phyloP scores from a whole-genome alignment of 2,888 invertebrate species.

The Leptothorax acervorum region DNA sequence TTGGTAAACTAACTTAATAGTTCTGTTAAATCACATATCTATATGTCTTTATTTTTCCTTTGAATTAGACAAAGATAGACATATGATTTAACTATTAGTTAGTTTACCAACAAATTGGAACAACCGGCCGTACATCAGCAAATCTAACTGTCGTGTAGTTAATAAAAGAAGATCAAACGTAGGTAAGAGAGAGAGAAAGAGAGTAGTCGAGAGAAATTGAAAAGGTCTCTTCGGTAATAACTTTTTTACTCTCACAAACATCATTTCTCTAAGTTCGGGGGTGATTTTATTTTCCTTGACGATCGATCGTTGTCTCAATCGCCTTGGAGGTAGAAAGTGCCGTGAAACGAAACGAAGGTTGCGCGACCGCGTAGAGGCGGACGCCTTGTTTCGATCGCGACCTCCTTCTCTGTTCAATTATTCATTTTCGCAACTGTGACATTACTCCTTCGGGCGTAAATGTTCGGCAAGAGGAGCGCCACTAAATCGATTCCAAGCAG shows the following conservation, averaged over 20 bases:
- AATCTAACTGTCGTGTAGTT: slow-evolving; percentile 14
- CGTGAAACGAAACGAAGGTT: slow-evolving; percentile 71
- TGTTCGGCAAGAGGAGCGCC: slow-evolving; percentile 37
- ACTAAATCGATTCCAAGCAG: slow-evolving; percentile 25
- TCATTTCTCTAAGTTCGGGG: neutral
- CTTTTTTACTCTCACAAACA: slow-evolving; percentile 1
- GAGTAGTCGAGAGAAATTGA: slow-evolving; percentile 28
- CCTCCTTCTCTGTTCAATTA: slow-evolving; percentile 53
- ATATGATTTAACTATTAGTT: too few relatives aligned
- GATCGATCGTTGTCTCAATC: slow-evolving; percentile 58
- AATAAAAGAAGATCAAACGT: slow-evolving; percentile 7
- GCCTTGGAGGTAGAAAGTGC: slow-evolving; percentile 76
- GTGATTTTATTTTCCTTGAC: slow-evolving; percentile 21
- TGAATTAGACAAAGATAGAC: too few relatives aligned
- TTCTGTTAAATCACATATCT: too few relatives aligned
- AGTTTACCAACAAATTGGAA: too few relatives aligned
- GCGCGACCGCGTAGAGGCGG: slow-evolving; percentile 62
- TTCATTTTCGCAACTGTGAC: slow-evolving; percentile 55
- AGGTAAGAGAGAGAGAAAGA: neutral
- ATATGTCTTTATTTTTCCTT: too few relatives aligned
- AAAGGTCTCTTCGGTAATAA: neutral
- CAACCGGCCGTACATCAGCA: too few relatives aligned
- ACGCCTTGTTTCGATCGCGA: slow-evolving; percentile 62
- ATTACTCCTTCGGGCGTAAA: slow-evolving; percentile 43
- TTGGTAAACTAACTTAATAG: too few relatives aligned